phyloP scores from a whole-genome alignment of 1,140 invertebrate species.

The Diachasma alloeum region DNA sequence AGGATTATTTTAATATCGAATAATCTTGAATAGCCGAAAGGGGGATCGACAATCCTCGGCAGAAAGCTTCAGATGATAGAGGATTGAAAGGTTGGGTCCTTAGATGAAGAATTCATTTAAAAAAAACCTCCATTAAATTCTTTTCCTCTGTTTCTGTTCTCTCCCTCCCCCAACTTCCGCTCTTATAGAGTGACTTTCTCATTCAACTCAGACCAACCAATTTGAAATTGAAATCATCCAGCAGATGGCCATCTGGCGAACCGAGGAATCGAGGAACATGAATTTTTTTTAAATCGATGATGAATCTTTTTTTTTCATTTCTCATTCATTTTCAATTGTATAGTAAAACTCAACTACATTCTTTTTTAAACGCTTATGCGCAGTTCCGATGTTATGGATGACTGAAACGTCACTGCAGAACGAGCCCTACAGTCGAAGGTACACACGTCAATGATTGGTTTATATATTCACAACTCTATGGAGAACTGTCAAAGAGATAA shows the following conservation, averaged over 20 bases:
- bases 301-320: not conserved
- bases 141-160: not conserved
- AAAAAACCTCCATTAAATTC: not conserved
- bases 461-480: too few species aligned
- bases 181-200: not conserved
- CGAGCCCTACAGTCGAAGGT: not conserved
- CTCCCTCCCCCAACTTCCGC: not conserved
- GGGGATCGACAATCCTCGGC: not conserved
- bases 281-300: not conserved
- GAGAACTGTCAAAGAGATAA: too few species aligned
- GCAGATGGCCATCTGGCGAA: constrained; percentile 13
- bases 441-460: not conserved
- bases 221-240: constrained; percentile 28
- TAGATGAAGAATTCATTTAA: not conserved
- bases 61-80: not conserved
- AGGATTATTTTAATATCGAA: not conserved
- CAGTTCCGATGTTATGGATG: not conserved
- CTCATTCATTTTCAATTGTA: not conserved
- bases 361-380: not conserved
- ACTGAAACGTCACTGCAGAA: not conserved
- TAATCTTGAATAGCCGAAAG: not conserved
- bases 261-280: not conserved
- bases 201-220: not conserved
- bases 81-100: not conserved
- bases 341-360: not conserved